Evolutionary conservation across 2,797 vertebrate genomes (phyloP).

Genomic region (Aldrovandia affinis): DNA sequence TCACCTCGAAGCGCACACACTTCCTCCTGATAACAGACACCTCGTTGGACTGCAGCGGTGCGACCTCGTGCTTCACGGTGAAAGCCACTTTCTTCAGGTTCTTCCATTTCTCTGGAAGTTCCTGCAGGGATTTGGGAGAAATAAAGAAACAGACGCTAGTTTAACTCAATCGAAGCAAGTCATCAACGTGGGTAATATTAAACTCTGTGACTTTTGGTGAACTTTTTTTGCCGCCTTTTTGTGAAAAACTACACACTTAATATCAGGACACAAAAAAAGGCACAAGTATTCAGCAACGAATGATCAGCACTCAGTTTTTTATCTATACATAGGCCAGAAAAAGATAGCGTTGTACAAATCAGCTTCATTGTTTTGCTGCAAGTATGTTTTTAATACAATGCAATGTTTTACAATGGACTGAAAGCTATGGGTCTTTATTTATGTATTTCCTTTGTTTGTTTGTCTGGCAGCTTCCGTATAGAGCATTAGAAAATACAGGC

Average conservation of each 20-base stretch:
- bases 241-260: not conserved
- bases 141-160: not conserved
- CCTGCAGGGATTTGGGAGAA: slow-evolving; percentile 55
- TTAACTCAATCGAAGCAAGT: slow-evolving; percentile 2
- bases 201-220: not conserved
- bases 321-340: not conserved
- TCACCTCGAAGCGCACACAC: slow-evolving; percentile 86
- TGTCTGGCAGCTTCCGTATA: no score
- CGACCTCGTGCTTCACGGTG: slow-evolving; percentile 81
- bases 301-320: not conserved
- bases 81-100: slow-evolving; percentile 80
- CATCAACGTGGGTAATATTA: not conserved
- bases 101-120: slow-evolving; percentile 82
- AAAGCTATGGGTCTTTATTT: no score
- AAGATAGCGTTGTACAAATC: not conserved
- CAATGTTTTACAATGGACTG: not conserved
- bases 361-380: no score
- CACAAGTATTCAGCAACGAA: not conserved
- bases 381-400: not conserved
- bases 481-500: no score
- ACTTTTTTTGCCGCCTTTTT: not conserved
- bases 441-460: no score
- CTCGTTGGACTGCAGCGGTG: slow-evolving; percentile 81
- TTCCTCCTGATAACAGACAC: slow-evolving; percentile 88
- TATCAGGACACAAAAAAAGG: not conserved